A percentile compares a stretch with the other conserved stretches of the same genome.
Conservation (phyloP, 2,113 vertebrate species). For the Entosphenus tridentatus region DNA sequence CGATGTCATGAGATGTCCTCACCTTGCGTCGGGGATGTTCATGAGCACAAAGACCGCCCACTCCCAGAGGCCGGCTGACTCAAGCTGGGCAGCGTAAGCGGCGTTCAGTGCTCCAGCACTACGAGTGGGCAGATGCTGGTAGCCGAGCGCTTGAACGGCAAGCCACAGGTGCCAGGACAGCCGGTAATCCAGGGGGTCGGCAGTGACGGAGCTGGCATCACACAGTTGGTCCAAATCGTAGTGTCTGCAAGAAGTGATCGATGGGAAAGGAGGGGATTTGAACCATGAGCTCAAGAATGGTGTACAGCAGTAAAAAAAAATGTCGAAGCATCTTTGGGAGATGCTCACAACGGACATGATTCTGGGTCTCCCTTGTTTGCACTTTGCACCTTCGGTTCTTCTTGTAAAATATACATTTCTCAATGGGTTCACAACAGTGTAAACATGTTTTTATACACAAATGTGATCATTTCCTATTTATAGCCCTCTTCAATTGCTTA, state of each 20-base stretch:
- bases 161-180: slow-evolving; percentile 91
- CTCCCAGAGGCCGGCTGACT: slow-evolving; percentile 64
- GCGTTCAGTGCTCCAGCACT: slow-evolving; percentile 42
- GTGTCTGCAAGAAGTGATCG: slow-evolving; percentile 21
- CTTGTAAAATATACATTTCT: too few species aligned
- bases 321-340: too few species aligned
- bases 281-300: too few species aligned
- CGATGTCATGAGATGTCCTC: background rate
- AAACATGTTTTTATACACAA: too few species aligned
- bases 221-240: slow-evolving; percentile 59
- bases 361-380: too few species aligned
- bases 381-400: too few species aligned
- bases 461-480: too few species aligned
- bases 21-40: slow-evolving; percentile 42
- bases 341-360: too few species aligned
- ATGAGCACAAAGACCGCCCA: slow-evolving; percentile 62
- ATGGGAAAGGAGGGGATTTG: rapidly evolving
- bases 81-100: slow-evolving; percentile 68
- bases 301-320: too few species aligned
- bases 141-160: slow-evolving; percentile 54
- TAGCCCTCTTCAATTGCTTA: too few species aligned
- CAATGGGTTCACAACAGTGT: too few species aligned
- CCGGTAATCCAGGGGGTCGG: slow-evolving; percentile 53
- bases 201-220: slow-evolving; percentile 51
- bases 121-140: slow-evolving; percentile 38